These are phyloP conservation scores for Alcis repandata DNA, from an alignment of 2,888 invertebrate species.

Conservation along the genomic window DNA sequence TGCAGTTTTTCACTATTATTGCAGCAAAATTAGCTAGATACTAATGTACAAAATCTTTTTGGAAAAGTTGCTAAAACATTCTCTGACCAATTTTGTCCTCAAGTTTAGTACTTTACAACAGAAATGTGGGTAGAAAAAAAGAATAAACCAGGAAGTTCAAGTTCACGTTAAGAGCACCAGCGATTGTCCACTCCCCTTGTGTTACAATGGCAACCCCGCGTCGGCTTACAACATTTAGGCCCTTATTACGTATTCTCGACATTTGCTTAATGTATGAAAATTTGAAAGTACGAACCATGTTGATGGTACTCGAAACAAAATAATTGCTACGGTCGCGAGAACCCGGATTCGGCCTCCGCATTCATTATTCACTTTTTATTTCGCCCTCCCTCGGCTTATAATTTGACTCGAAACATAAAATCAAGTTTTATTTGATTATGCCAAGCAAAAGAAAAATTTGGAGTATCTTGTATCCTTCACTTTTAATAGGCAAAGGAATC, in stretches of 20 bases:
- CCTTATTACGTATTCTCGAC: constrained; percentile 85
- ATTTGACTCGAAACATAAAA: constrained; percentile 86
- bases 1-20: no score
- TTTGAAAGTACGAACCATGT: constrained; percentile 85
- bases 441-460: constrained; percentile 75
- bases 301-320: constrained; percentile 86
- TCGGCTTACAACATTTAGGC: constrained; percentile 79
- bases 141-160: constrained; percentile 26
- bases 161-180: constrained; percentile 33
- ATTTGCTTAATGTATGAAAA: constrained; percentile 86
- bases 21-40: no score
- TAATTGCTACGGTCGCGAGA: constrained; percentile 85
- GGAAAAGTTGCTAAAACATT: not conserved
- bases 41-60: no score
- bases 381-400: constrained; percentile 83
- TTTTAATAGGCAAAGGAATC: constrained; percentile 74
- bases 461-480: constrained; percentile 77
- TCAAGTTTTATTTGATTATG: constrained; percentile 86
- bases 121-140: constrained; percentile 12
- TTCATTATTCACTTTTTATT: constrained; percentile 87
- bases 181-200: constrained; percentile 69
- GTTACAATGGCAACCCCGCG: constrained; percentile 71
- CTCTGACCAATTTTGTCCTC: not conserved
- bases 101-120: not conserved
- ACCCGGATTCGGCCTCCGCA: constrained; percentile 82